Percentiles rank a stretch among this genome's conserved stretches.
Conservation (phyloP, 2,113 vertebrate genomes). For the Equus przewalskii region DNA sequence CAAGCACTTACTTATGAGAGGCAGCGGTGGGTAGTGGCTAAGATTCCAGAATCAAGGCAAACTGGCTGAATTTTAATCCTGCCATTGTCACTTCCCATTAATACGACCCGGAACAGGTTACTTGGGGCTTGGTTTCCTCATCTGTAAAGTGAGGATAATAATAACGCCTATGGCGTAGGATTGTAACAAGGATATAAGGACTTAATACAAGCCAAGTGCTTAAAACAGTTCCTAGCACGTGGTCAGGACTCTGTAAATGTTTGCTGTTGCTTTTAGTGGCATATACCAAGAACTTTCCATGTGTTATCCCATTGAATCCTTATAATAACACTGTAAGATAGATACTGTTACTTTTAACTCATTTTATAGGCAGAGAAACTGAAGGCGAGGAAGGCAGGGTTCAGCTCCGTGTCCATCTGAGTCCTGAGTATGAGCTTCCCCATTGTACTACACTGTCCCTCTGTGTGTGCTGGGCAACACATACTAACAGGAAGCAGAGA, state of each 20-base stretch:
- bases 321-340: not conserved
- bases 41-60: not conserved
- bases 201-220: not conserved
- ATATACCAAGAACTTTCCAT: not conserved
- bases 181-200: not conserved
- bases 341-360: not conserved
- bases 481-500: not conserved
- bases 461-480: not conserved
- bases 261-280: not conserved
- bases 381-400: not conserved
- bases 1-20: not conserved
- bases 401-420: not conserved
- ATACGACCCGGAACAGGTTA: not conserved
- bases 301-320: not conserved
- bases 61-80: not conserved
- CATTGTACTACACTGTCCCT: rapidly evolving
- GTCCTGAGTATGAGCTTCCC: not conserved
- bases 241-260: not conserved
- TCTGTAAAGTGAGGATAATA: not conserved
- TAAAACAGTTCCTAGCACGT: not conserved
- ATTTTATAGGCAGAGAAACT: not conserved
- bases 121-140: not conserved
- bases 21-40: not conserved
- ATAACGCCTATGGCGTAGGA: not conserved
- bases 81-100: not conserved